Evolutionary conservation across 64 coral and sea anemone species (phyloP).

Genomic region (Acropora tenuis): DNA sequence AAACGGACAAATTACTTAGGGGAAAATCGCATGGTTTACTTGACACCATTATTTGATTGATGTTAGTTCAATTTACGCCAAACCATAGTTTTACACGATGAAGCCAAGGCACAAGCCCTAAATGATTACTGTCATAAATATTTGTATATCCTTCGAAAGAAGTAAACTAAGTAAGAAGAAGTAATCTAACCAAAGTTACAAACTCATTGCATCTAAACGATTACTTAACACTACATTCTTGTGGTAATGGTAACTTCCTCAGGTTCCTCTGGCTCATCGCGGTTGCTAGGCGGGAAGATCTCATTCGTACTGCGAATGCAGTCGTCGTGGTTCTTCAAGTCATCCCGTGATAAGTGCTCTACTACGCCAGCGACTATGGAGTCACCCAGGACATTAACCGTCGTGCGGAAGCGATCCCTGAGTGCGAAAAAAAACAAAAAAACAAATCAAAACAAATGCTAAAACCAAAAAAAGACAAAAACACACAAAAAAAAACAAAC

Average conservation of each 20-base stretch:
- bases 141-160: too few relatives aligned
- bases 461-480: neutral
- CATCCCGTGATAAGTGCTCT: conserved; percentile 72
- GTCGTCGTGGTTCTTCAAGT: conserved; percentile 41
- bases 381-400: conserved; percentile 83
- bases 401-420: conserved; percentile 84
- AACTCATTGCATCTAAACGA: neutral
- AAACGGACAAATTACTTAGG: too few relatives aligned
- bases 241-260: neutral
- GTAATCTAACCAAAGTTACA: too few relatives aligned
- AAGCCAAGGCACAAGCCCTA: too few relatives aligned
- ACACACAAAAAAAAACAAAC: neutral
- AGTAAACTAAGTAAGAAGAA: too few relatives aligned
- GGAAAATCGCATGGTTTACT: too few relatives aligned
- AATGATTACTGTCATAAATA: too few relatives aligned
- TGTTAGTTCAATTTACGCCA: too few relatives aligned
- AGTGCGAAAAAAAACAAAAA: neutral
- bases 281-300: neutral
- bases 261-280: neutral
- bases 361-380: conserved; percentile 70
- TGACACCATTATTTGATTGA: too few relatives aligned
- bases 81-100: too few relatives aligned
- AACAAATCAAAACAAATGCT: neutral
- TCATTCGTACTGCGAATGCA: neutral
- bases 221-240: neutral